A percentile compares a stretch with the other conserved stretches of the same genome.
These are phyloP conservation scores for Polypedilum vanderplanki DNA, from an alignment of 1,140 invertebrate genomes.

Conservation along the genomic window DNA sequence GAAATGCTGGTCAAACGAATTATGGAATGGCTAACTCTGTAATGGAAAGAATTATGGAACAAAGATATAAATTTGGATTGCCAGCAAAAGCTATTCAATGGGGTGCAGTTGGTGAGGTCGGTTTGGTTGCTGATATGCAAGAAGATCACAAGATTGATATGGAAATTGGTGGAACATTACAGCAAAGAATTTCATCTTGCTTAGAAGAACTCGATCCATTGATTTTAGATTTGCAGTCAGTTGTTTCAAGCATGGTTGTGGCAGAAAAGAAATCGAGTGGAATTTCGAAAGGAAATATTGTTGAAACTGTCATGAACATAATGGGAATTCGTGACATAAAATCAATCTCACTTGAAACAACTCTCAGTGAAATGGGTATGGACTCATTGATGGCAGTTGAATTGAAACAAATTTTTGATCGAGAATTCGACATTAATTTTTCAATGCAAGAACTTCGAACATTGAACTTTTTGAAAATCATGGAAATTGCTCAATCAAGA, in stretches of 20 bases:
- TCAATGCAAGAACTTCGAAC: conserved; percentile 65
- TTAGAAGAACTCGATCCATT: conserved; percentile 57
- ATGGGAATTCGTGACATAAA: conserved; percentile 49
- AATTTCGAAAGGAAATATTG: conserved; percentile 49
- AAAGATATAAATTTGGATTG: conserved; percentile 47
- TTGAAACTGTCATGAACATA: conserved; percentile 53
- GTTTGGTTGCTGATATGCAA: conserved; percentile 67
- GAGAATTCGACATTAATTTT: conserved; percentile 66
- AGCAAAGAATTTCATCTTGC: conserved; percentile 69
- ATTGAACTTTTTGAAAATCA: conserved; percentile 39
- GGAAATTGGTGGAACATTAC: conserved; percentile 64
- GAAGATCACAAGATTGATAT: conserved; percentile 59
- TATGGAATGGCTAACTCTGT: conserved; percentile 64
- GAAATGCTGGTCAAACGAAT: conserved; percentile 76
- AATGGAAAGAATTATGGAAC: conserved; percentile 60
- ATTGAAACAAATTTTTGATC: conserved; percentile 70
- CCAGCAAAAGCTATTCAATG: conserved; percentile 57
- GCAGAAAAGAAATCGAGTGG: conserved; percentile 56
- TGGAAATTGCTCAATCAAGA: background rate
- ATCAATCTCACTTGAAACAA: conserved; percentile 46
- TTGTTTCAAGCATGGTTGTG: conserved; percentile 66
- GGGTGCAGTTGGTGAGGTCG: conserved; percentile 57
- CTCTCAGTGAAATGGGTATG: conserved; percentile 71
- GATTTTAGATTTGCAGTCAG: conserved; percentile 53
- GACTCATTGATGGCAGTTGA: conserved; percentile 81